Percentiles rank a stretch among this genome's conserved stretches.
These are phyloP conservation scores for Tamias sibiricus DNA, from an alignment of 2,113 vertebrate genomes.

Conservation along the genomic window DNA sequence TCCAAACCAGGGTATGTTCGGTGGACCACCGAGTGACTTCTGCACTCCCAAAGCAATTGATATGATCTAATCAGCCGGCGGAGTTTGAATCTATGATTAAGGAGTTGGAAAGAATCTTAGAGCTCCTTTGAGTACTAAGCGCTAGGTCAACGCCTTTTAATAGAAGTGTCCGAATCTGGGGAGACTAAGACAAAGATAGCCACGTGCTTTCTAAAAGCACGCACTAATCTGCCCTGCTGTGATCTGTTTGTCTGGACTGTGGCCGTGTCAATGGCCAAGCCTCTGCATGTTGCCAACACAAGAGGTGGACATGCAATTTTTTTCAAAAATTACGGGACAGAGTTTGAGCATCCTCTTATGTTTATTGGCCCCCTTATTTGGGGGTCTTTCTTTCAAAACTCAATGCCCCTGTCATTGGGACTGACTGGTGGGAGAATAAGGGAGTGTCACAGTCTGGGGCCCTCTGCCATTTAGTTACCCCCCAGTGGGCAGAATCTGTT, in stretches of 20 bases:
- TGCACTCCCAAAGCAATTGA: constrained; percentile 12
- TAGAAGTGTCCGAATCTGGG: background rate
- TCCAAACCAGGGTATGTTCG: background rate
- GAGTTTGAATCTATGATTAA: background rate
- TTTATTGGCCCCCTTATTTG: background rate
- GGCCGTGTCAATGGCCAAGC: background rate
- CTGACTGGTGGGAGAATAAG: background rate
- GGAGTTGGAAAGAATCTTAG: background rate
- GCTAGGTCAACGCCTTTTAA: background rate
- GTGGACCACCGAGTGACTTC: background rate
- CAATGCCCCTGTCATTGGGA: background rate
- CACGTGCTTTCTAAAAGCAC: background rate
- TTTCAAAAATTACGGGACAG: background rate
- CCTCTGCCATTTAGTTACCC: no score
- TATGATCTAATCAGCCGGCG: background rate
- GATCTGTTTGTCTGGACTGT: background rate
- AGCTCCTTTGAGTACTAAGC: background rate
- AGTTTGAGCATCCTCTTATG: background rate
- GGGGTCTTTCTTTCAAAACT: background rate
- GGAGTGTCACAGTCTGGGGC: background rate
- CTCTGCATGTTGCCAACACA: background rate
- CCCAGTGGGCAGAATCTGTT: background rate
- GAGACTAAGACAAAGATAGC: background rate
- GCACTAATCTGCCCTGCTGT: background rate
- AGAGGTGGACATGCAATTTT: background rate